These are phyloP conservation scores for Pseudomyrmex flavicornis DNA, from an alignment of 1,140 invertebrate species.

Conservation along the genomic window DNA sequence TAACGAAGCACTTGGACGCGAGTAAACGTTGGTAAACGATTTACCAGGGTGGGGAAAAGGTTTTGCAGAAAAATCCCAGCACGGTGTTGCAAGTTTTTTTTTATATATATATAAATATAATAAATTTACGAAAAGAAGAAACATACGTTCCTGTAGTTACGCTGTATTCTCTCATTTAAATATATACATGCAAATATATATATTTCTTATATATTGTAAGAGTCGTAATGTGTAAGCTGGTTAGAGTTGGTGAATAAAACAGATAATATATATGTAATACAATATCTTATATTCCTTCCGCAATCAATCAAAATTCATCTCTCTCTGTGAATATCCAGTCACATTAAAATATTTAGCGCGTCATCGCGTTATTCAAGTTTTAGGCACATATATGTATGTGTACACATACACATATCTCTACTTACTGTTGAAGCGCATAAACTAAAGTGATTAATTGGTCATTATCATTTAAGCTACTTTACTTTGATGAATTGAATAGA, in stretches of 20 bases:
- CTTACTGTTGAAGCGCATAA: too few relatives aligned
- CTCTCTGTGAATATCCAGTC: background rate
- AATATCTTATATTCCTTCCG: background rate
- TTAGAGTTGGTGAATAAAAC: background rate
- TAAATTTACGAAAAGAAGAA: constrained; percentile 18
- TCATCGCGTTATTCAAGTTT: too few relatives aligned
- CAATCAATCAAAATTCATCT: too few relatives aligned
- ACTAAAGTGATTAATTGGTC: too few relatives aligned
- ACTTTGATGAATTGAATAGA: too few relatives aligned
- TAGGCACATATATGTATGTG: too few relatives aligned
- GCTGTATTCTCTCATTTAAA: constrained; percentile 6
- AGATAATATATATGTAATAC: background rate
- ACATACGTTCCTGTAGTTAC: constrained; percentile 23
- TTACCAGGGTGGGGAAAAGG: background rate
- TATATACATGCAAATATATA: constrained; percentile 14
- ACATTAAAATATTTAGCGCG: background rate
- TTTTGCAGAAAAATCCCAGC: background rate
- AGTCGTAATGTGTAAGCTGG: background rate
- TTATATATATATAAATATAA: background rate
- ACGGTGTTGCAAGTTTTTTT: background rate
- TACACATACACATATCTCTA: too few relatives aligned
- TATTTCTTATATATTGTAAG: constrained; percentile 27
- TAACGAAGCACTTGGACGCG: background rate
- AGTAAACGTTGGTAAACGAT: constrained; percentile 23
- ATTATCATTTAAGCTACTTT: too few relatives aligned